phyloP scores from a whole-genome alignment of 2,113 vertebrate species.

The Serinus canaria region DNA sequence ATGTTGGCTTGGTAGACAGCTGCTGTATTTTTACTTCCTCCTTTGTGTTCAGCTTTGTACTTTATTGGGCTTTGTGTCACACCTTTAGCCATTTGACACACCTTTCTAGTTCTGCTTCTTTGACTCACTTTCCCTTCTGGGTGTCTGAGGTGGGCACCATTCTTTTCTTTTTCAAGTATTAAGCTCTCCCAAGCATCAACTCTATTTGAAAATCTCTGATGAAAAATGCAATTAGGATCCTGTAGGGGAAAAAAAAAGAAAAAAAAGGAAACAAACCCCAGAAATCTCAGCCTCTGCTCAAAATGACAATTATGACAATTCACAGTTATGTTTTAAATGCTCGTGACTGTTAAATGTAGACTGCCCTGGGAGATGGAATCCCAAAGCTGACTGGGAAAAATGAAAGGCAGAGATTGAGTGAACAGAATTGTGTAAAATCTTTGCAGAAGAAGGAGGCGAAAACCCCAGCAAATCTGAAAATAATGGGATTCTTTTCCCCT shows the following conservation, averaged over 20 bases:
- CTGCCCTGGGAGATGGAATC: background rate
- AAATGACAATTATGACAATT: conserved; percentile 9
- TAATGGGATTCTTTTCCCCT: background rate
- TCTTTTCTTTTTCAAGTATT: background rate
- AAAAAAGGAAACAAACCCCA: background rate
- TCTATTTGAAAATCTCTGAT: conserved; percentile 1
- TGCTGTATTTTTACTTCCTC: background rate
- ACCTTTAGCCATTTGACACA: conserved; percentile 33
- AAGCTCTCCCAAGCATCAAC: background rate
- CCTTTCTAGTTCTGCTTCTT: conserved; percentile 25
- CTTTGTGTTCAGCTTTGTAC: conserved; percentile 3
- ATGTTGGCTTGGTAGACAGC: background rate
- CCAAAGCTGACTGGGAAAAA: conserved; percentile 12
- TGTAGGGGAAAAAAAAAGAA: rapidly evolving
- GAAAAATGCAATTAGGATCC: background rate
- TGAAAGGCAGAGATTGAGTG: background rate
- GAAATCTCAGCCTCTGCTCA: background rate
- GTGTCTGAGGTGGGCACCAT: background rate
- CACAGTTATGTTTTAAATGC: background rate
- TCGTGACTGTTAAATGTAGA: background rate
- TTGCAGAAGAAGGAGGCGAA: background rate
- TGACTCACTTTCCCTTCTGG: background rate
- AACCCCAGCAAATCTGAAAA: background rate
- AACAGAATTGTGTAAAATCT: background rate
- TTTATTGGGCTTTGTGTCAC: background rate